Evolutionary conservation across 2,113 vertebrate species (phyloP).

Genomic region (Turdus rufiventris): DNA sequence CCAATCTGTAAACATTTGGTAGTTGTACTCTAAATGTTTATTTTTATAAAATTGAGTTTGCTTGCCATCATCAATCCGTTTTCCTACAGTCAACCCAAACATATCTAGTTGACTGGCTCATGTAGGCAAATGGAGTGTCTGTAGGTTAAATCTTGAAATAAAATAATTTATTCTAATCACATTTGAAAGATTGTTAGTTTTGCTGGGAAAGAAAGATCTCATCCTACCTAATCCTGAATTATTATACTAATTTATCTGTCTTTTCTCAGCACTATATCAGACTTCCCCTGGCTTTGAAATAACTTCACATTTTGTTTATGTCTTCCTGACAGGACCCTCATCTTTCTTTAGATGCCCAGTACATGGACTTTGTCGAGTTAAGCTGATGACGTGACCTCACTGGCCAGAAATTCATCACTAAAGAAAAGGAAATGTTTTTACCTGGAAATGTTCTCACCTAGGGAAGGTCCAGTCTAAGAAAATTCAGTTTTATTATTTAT

Average conservation of each 20-base stretch:
- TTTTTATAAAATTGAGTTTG: slow-evolving; percentile 24
- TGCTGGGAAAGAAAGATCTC: slow-evolving; percentile 42
- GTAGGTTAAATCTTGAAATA: slow-evolving; percentile 8
- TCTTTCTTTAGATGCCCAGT: slow-evolving; percentile 52
- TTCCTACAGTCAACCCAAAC: slow-evolving; percentile 26
- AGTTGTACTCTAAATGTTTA: not conserved
- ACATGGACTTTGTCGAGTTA: slow-evolving; percentile 66
- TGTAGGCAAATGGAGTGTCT: slow-evolving; percentile 4
- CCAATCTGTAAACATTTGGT: not conserved
- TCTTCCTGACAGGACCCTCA: slow-evolving; percentile 47
- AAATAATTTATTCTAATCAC: slow-evolving; percentile 57
- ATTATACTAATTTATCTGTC: slow-evolving; percentile 52
- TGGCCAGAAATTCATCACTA: slow-evolving; percentile 45
- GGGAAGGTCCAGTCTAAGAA: not conserved
- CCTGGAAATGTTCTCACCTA: slow-evolving; percentile 29
- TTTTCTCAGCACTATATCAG: slow-evolving; percentile 57
- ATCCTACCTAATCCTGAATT: slow-evolving; percentile 62
- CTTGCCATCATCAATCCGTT: slow-evolving; percentile 32
- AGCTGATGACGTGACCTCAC: slow-evolving; percentile 46
- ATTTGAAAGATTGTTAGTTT: slow-evolving; percentile 62
- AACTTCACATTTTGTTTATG: slow-evolving; percentile 62
- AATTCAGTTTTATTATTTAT: not conserved
- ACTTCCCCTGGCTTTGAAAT: slow-evolving; percentile 28
- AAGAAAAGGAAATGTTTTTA: slow-evolving; percentile 40
- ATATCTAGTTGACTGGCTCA: slow-evolving; percentile 3